These are phyloP conservation scores for Phrynocephalus forsythii DNA, from an alignment of 2,797 vertebrate species.

Conservation along the genomic window DNA sequence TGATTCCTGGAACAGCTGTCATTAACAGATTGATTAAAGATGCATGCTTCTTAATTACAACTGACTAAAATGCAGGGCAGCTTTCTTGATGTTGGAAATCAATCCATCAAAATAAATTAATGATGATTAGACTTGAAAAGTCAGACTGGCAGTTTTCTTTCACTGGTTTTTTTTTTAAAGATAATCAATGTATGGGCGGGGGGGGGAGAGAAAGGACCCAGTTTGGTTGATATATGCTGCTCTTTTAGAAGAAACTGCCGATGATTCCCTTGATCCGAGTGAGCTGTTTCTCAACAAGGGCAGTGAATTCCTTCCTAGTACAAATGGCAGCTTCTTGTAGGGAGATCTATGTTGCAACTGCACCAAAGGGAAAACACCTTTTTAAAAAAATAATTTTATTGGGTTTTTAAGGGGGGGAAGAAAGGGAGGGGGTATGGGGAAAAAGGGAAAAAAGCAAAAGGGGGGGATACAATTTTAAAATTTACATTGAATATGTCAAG, in stretches of 20 bases:
- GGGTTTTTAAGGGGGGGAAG: too few relatives aligned
- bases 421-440: too few relatives aligned
- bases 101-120: constrained; percentile 64
- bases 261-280: not conserved
- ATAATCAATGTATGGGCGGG: not conserved
- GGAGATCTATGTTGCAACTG: not conserved
- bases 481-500: too few relatives aligned
- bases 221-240: not conserved
- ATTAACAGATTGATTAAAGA: constrained; percentile 61
- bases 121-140: constrained; percentile 43
- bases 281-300: not conserved
- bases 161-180: not conserved
- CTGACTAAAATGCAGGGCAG: constrained; percentile 39
- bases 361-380: not conserved
- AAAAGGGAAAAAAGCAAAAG: too few relatives aligned
- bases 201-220: not conserved
- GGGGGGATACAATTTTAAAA: too few relatives aligned
- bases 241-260: not conserved
- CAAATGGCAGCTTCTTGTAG: not conserved
- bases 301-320: not conserved
- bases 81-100: constrained; percentile 50
- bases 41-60: constrained; percentile 66
- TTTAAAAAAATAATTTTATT: too few relatives aligned
- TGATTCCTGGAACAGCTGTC: constrained; percentile 61
- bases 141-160: not conserved